Evolutionary conservation across 1,140 invertebrate genomes (phyloP), one percentile per base, ranked within the genome.

Genomic region (Plutomurus gul): DNA sequence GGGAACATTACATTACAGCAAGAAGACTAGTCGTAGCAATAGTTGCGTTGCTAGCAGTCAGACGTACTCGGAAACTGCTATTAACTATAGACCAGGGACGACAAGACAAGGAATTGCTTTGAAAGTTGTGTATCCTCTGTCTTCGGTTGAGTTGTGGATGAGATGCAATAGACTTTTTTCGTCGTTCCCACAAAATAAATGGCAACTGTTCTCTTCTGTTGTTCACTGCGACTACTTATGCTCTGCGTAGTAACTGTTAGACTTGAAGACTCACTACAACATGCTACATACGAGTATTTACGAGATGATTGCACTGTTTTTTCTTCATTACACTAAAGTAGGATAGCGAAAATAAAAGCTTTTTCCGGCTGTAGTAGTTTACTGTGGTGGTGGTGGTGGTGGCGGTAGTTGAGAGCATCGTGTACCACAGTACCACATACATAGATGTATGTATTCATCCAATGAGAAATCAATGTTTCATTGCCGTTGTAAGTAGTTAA

Each of bases 401-500:
- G n/a, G n/a, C n/a, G n/a, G n/a, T n/a, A n/a, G n/a, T n/a, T n/a
- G n/a, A n/a, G n/a, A n/a, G n/a, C n/a, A n/a, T n/a, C n/a, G n/a
- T n/a, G n/a, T n/a, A n/a, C n/a, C n/a, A n/a, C n/a, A n/a, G n/a
- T n/a, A n/a, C n/a, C n/a, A n/a, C n/a, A 3, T 43, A 43, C 39
- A 43, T 8, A 43, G n/a, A n/a, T 13, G 39, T 13, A 43, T 30
- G 56, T n/a, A n/a, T n/a, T n/a, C n/a, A n/a, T n/a, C n/a, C n/a
- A 65, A 65, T 16, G 56, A 65, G 56, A 65, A 65, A 65, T 65
- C 56, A 65, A 65, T 65, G 56, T 65, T 65, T 65, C 56, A 65
- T 65, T 65, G 56, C 25, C 30, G 20, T n/a, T 36, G 25, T 65
- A 65, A 65, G 56, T 65, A 65, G 36, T n/a, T 30, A 30, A 25